A percentile compares a stretch with the other conserved stretches of the same genome.
These are phyloP conservation scores for Cephus runcator DNA, from an alignment of 2,888 invertebrate species.

Conservation along the genomic window DNA sequence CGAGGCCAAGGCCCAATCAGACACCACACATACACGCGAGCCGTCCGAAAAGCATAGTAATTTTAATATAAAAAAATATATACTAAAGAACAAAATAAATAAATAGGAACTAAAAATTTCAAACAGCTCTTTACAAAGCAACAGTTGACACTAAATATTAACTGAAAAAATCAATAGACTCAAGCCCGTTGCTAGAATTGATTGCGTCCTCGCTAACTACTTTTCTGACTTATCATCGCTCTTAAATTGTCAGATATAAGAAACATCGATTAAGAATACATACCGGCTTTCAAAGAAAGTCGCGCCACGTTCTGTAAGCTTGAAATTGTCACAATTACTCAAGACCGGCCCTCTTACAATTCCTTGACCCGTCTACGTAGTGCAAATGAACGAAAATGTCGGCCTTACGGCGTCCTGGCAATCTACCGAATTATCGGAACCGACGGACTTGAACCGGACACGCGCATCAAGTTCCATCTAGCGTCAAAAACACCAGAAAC, in stretches of 20 bases:
- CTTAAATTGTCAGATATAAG: not conserved
- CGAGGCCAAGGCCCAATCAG: not conserved
- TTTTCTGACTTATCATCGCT: not conserved
- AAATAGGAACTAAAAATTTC: not conserved
- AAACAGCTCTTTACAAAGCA: not conserved
- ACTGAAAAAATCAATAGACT: not conserved
- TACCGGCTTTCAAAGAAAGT: not conserved
- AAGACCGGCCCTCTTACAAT: not conserved
- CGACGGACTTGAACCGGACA: not conserved
- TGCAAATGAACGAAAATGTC: slow-evolving; percentile 34
- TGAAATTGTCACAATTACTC: not conserved
- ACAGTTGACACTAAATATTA: not conserved
- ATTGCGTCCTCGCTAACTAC: not conserved
- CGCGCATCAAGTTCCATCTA: not conserved
- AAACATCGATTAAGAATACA: not conserved
- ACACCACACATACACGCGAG: not conserved
- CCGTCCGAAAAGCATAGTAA: not conserved
- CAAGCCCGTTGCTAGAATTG: not conserved
- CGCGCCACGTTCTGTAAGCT: not conserved
- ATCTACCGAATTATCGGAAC: not conserved
- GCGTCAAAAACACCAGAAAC: not conserved
- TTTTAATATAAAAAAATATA: not conserved
- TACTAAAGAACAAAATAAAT: not conserved
- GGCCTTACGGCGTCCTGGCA: slow-evolving; percentile 33
- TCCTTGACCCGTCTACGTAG: slow-evolving; percentile 22